Evolutionary conservation across 2,888 invertebrate species (phyloP), one percentile per base, ranked within the genome.

Genomic region (Eupelmus urozonus): DNA sequence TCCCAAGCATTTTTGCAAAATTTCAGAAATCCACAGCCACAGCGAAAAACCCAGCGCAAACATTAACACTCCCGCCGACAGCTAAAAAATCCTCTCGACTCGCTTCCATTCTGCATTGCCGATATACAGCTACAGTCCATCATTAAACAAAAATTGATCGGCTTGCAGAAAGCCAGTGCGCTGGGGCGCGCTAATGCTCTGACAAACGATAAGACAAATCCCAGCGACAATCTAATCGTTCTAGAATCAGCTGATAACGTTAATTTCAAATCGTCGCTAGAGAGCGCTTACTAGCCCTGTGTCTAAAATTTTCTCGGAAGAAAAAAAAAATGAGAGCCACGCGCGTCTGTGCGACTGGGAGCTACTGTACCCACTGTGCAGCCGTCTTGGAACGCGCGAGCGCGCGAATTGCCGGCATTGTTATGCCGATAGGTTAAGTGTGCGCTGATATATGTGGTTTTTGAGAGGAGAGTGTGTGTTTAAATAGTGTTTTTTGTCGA

Each of bases 221-320:
- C 20, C 7, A 9, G 20, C 11, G 16, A 49, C 49, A 20, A 53
- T 53, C 11, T 53, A 53, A 53, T 20, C 53, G 9, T 29, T 4
- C 29, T n/a, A 34, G 16, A 29, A 27, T 59, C 29, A 29, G 59
- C n/a, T 59, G 59, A 59, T 29, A 59, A 59, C 18, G 29, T 59
- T 29, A n/a, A 59, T 59, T 29, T 29, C 29, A 59, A 59, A 59
- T 29, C 29, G 59, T 23, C 59, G n/a, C 59, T 29, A 59, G 59
- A 59, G 59, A n/a, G 29, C 59, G 29, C 59, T 59, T 3, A 18
- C 29, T 29, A 29, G 53, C 34, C 13, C 34, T n/a, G n/a, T n/a
- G n/a, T 7, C 29, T 9, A 25, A 16, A 25, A 25, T 57, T 57
- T 27, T 23, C 25, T 16, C 13, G 1, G 25, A 25, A 9, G 0